A percentile compares a stretch with the other conserved stretches of the same genome.
phyloP scores from a whole-genome alignment of 2,113 vertebrate species.

The Notarius lentiginosus region DNA sequence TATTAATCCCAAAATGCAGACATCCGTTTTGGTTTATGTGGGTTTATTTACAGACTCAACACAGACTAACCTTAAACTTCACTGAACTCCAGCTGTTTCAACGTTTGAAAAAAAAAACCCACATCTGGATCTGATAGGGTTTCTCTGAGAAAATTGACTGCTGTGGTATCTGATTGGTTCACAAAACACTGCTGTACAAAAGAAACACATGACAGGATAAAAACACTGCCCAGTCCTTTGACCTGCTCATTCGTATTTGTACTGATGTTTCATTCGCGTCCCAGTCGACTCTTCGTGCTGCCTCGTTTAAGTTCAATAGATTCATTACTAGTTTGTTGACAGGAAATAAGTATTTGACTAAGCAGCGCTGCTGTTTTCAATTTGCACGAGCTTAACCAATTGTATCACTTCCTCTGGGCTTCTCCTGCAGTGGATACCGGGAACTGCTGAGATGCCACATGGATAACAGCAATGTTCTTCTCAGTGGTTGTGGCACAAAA shows the following conservation, averaged over 20 bases:
- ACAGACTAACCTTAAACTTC: not conserved
- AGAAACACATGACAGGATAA: not conserved
- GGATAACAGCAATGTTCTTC: not conserved
- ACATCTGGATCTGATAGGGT: constrained; percentile 4
- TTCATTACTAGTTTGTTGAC: not conserved
- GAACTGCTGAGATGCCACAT: not conserved
- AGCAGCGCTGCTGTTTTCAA: constrained; percentile 1
- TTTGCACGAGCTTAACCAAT: not conserved
- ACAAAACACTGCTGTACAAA: not conserved
- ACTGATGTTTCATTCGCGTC: not conserved
- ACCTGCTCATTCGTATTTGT: not conserved
- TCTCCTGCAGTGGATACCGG: not conserved
- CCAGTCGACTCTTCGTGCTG: not conserved
- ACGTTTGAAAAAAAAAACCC: not conserved
- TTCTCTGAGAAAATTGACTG: not conserved
- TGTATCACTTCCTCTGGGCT: not conserved
- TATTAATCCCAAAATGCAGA: not conserved
- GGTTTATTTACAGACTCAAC: constrained; percentile 14
- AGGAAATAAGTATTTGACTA: not conserved
- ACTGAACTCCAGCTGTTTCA: constrained; percentile 21
- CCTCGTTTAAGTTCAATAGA: not conserved
- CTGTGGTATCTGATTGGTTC: not conserved
- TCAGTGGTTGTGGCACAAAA: not conserved
- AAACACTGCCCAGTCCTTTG: not conserved
- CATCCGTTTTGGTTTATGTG: not conserved